These are phyloP conservation scores for Chiroxiphia lanceolata DNA, from an alignment of 2,797 vertebrate species.

Conservation along the genomic window DNA sequence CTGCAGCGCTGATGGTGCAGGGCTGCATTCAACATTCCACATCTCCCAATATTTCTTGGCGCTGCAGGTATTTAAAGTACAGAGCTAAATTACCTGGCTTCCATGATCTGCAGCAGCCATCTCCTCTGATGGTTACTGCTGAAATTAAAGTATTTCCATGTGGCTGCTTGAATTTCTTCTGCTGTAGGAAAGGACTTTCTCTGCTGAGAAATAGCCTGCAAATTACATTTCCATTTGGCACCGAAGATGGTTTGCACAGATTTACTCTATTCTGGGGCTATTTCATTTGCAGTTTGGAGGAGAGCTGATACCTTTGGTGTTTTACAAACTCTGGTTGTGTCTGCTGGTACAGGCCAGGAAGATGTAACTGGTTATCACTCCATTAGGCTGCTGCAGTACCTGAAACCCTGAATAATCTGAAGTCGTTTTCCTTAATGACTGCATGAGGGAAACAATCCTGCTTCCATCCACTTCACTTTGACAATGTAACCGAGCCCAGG, in stretches of 20 bases:
- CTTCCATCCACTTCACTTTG: neutral
- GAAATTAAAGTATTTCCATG: constrained; percentile 77
- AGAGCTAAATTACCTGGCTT: constrained; percentile 65
- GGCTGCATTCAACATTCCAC: constrained; percentile 50
- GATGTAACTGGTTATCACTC: neutral
- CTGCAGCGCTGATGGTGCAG: neutral
- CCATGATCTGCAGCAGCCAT: constrained; percentile 64
- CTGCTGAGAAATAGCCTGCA: constrained; percentile 36
- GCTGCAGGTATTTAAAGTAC: constrained; percentile 30
- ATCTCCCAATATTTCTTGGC: constrained; percentile 49
- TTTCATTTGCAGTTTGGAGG: neutral
- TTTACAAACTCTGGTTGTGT: neutral
- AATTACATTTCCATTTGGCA: constrained; percentile 71
- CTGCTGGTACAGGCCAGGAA: neutral
- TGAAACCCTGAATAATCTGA: neutral
- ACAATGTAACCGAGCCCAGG: neutral
- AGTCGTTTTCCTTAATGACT: neutral
- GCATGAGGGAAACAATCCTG: neutral
- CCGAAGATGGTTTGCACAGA: neutral
- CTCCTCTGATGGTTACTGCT: constrained; percentile 55
- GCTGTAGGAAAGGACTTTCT: constrained; percentile 25
- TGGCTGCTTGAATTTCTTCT: constrained; percentile 66
- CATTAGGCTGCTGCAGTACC: neutral
- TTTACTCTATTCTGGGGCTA: neutral
- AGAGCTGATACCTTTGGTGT: neutral